phyloP scores from a whole-genome alignment of 2,888 invertebrate genomes.

The Buathra laborator region DNA sequence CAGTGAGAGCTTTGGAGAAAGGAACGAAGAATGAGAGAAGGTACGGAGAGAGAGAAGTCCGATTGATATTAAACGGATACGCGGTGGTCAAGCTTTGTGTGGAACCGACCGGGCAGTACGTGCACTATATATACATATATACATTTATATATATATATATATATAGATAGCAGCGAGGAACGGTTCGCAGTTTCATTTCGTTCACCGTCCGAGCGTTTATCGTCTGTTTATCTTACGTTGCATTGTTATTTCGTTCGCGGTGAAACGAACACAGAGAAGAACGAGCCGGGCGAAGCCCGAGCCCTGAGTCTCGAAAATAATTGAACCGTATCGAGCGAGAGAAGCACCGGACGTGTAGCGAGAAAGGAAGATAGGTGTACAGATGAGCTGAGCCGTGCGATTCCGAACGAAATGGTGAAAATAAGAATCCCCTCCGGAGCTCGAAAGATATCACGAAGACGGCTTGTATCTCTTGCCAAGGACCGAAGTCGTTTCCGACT shows the following conservation, averaged over 20 bases:
- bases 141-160: not conserved
- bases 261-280: conserved; percentile 57
- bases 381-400: conserved; percentile 57
- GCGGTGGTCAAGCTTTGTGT: conserved; percentile 69
- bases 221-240: conserved; percentile 80
- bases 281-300: conserved; percentile 45
- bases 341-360: conserved; percentile 34
- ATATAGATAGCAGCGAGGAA: not conserved
- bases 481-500: conserved; percentile 29
- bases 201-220: conserved; percentile 76
- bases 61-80: conserved; percentile 72
- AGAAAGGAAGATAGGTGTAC: conserved; percentile 44
- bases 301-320: conserved; percentile 78
- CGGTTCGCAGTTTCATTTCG: conserved; percentile 77
- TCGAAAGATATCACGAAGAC: conserved; percentile 47
- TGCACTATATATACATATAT: not conserved
- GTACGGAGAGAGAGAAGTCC: conserved; percentile 59
- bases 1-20: conserved; percentile 2
- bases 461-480: conserved; percentile 43
- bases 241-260: conserved; percentile 79
- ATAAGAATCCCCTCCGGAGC: conserved; percentile 66
- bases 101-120: conserved; percentile 45
- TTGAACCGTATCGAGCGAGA: conserved; percentile 78
- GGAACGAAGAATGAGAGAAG: conserved; percentile 37
- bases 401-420: conserved; percentile 65